Conservation (phyloP, 2,797 vertebrate genomes). For the Lagorchestes hirsutus region DNA sequence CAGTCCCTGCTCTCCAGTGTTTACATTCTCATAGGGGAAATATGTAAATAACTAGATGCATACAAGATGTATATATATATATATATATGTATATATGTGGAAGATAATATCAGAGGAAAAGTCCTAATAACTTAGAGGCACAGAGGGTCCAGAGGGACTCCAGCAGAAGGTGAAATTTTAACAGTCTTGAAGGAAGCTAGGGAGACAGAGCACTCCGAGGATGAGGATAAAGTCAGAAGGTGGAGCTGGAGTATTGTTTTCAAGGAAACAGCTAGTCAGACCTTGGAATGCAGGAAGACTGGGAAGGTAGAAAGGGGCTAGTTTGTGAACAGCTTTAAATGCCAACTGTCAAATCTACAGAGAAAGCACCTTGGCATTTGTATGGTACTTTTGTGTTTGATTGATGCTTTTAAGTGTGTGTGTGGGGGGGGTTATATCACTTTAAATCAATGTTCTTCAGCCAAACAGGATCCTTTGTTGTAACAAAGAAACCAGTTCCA, state of each 20-base stretch:
- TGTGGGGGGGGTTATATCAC: neutral
- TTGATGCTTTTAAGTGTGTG: neutral
- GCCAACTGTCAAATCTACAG: neutral
- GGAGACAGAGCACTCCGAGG: neutral
- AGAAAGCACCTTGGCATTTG: neutral
- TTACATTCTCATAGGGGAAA: neutral
- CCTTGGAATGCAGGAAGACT: neutral
- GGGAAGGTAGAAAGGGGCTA: neutral
- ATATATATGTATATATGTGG: neutral
- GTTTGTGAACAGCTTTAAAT: neutral
- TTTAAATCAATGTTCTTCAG: neutral
- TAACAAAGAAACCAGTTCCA: neutral
- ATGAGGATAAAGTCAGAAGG: neutral
- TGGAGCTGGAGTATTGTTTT: neutral
- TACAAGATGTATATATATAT: neutral
- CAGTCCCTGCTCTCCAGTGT: neutral
- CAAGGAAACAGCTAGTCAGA: neutral
- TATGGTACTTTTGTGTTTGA: neutral
- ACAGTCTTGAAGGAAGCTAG: neutral
- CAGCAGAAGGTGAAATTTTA: neutral
- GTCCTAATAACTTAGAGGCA: neutral
- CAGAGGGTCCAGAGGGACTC: neutral
- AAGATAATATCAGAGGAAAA: neutral
- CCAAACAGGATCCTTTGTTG: neutral
- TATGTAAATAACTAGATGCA: neutral